phyloP scores from a whole-genome alignment of 1,140 invertebrate species.

The Medauroidea extradentata region DNA sequence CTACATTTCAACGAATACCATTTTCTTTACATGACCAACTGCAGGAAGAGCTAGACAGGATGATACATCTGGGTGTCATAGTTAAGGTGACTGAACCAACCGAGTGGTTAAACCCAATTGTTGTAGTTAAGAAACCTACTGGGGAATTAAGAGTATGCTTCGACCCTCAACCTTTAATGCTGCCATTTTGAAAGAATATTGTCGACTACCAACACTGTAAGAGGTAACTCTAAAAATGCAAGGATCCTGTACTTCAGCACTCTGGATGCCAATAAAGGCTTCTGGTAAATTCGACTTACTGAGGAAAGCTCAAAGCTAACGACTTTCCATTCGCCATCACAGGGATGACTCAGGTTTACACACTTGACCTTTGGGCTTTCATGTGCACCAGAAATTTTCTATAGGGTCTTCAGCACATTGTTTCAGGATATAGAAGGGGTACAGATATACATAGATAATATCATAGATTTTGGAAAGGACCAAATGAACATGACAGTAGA shows the following conservation, averaged over 20 bases:
- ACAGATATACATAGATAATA: neutral
- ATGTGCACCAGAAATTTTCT: neutral
- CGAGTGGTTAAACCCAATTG: slow-evolving; percentile 49
- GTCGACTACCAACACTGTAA: slow-evolving; percentile 33
- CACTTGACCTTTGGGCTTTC: slow-evolving; percentile 36
- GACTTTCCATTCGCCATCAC: slow-evolving; percentile 16
- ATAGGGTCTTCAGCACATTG: neutral
- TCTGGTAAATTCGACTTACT: slow-evolving; percentile 21
- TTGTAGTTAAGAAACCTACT: slow-evolving; percentile 45
- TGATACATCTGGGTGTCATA: slow-evolving; percentile 36
- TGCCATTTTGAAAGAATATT: slow-evolving; percentile 35
- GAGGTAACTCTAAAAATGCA: slow-evolving; percentile 11
- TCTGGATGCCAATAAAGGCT: slow-evolving; percentile 11
- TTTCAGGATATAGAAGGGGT: slow-evolving; percentile 2
- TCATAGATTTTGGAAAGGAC: neutral
- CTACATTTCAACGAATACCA: slow-evolving; percentile 24
- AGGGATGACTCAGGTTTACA: slow-evolving; percentile 26
- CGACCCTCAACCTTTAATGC: slow-evolving; percentile 46
- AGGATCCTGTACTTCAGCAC: slow-evolving; percentile 17
- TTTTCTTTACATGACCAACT: slow-evolving; percentile 39
- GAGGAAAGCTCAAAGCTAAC: slow-evolving; percentile 9
- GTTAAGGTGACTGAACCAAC: slow-evolving; percentile 35
- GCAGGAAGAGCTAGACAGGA: slow-evolving; percentile 35
- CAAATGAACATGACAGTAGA: neutral
- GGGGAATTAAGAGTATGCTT: slow-evolving; percentile 44